Evolutionary conservation across 2,113 vertebrate genomes (phyloP), one percentile per base, ranked within the genome.

Genomic region (Alligator sinensis): DNA sequence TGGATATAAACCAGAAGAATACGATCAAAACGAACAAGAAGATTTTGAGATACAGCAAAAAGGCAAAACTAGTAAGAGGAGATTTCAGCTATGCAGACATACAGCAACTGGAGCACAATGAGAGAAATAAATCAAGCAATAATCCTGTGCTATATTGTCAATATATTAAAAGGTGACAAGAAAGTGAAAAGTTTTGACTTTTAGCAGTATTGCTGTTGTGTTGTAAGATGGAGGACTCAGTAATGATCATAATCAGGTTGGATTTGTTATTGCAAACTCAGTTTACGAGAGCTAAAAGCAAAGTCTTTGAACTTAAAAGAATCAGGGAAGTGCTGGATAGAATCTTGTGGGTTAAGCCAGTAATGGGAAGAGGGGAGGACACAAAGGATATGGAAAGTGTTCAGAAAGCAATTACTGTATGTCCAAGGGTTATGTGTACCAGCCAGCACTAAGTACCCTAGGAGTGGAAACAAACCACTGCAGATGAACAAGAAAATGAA

Each of bases 321-420:
- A 93, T 88, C 34, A 89, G 96, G 90, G 90, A 96, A 84, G 66
- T 84, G 78, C 91, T 96, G 91, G 93, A 94, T 87, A 96, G 87
- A 95, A 97, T 93, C 93, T 86, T 92, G 82, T 96, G 90, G 96
- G 93, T 96, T 97, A 97, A 97, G 92, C 2, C 0, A 80, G 61
- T 94, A 94, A 92, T 92, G 82, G 94, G 88, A 95, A 87, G 84
- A 95, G 84, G 81, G 68, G 97, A 95, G 80, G 84, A 96, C 89
- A 94, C 62, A 34, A 83, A 96, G 90, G 88, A 97, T 97, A 97
- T 89, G 86, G 92, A 94, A 96, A 95, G 94, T 93, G 83, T 96
- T 97, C 93, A 92, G 96, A 97, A 98, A 97, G 96, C 97, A 98
- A 97, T 98, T 97, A 97, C 89, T 92, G 3, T 64, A 91, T 95